Base-by-base conservation (phyloP, 2,113 vertebrate species). In the Bubo blakistoni region DNA sequence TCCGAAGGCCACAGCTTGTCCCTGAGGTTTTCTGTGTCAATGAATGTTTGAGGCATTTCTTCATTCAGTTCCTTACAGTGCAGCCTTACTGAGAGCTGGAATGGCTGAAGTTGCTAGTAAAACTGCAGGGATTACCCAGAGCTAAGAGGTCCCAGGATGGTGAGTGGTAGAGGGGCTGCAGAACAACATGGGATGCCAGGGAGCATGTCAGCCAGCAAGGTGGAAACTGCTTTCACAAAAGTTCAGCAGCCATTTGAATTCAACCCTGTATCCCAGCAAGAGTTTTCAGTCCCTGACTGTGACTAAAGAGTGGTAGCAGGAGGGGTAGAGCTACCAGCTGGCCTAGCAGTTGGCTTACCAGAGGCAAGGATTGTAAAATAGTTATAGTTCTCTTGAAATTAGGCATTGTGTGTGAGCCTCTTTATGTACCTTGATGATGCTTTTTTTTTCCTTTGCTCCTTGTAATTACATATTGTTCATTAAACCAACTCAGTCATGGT, bases 301-400 rank as follows among this genome's bases (percentile, higher is more conserved):
- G 73, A 72, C 67, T 96, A 25, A 94, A 89, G 44, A 81, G 61
- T 0, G 0, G 25, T 72, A 72, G 30, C 24, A 26, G 65, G 40
- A 85, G 62, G n/a, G 52, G 16, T 38, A 71, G 52, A 90, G 36
- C 69, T 84, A 81, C 59, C 93, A 96, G 83, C 89, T 96, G 89
- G 77, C 44, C 24, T 59, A 67, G 69, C 91, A 97, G 81, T 78
- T 96, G 89, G 55, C 40, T 89, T 69, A 71, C 61, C 73, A 65
- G 83, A 72, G 65, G 70, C 40, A 11, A 86, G 52, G 66, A 30
- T 65, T 92, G 14, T 81, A 85, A 95, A 96, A 89, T 25, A 89
- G 69, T 59, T 91, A 74, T 24, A 55, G 72, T 89, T 72, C 47
- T 91, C 6, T 65, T 61, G 87, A 95, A 89, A 76, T 42, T 7